Evolutionary conservation across 2,888 invertebrate species (phyloP).

Genomic region (Caprella mutica): DNA sequence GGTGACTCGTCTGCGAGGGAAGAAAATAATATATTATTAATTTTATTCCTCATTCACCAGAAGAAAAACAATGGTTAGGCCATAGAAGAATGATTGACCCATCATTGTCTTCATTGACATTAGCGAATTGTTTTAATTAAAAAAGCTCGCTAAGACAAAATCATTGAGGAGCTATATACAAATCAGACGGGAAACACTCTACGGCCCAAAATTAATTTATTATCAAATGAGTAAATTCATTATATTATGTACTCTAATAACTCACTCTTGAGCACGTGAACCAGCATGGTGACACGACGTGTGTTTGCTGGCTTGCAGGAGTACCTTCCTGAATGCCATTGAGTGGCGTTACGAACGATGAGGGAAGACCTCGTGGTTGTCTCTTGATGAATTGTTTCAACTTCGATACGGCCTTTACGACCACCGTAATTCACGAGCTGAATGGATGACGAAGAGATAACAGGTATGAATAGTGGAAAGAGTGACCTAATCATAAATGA

Average conservation of each 20-base stretch:
- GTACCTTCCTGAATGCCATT: constrained; percentile 30
- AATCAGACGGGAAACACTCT: too few species aligned
- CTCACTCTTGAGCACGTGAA: constrained; percentile 33
- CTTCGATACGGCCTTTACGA: constrained; percentile 13
- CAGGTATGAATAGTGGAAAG: too few species aligned
- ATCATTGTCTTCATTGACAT: neutral
- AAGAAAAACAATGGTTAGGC: neutral
- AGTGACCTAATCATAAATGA: too few species aligned
- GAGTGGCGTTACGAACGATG: constrained; percentile 24
- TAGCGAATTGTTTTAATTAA: too few species aligned
- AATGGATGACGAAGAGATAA: neutral
- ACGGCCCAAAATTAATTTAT: too few species aligned
- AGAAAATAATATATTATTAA: neutral
- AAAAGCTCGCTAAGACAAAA: too few species aligned
- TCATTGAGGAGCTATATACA: too few species aligned
- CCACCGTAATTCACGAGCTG: constrained; percentile 31
- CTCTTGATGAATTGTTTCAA: constrained; percentile 22
- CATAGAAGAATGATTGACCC: neutral
- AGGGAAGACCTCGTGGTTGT: constrained; percentile 28
- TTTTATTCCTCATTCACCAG: neutral
- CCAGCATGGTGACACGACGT: constrained; percentile 22
- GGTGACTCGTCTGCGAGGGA: constrained; percentile 17
- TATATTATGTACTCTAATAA: neutral
- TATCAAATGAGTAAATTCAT: neutral
- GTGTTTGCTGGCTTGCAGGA: constrained; percentile 34